Evolutionary conservation across 2,113 vertebrate genomes (phyloP).

Genomic region (Crypturellus undulatus): DNA sequence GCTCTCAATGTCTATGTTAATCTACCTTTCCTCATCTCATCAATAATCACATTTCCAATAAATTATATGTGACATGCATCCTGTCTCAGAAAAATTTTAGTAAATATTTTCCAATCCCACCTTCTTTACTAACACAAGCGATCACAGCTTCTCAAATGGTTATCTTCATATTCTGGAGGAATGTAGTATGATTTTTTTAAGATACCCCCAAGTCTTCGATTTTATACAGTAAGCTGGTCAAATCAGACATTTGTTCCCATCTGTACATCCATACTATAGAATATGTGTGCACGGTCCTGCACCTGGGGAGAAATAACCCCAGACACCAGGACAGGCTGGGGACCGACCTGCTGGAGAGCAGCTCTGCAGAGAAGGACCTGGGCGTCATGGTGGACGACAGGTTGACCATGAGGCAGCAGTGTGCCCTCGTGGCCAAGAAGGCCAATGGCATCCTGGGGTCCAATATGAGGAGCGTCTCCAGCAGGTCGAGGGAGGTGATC

Average conservation of each 20-base stretch:
- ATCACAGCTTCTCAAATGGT: not conserved
- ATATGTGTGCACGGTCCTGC: too few relatives aligned
- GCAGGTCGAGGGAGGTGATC: too few relatives aligned
- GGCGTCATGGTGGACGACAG: too few relatives aligned
- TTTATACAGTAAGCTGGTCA: not conserved
- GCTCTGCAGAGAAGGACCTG: too few relatives aligned
- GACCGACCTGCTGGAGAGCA: too few relatives aligned
- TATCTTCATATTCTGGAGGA: not conserved
- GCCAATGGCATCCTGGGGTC: too few relatives aligned
- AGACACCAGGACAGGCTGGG: too few relatives aligned
- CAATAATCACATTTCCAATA: not conserved
- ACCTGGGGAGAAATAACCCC: too few relatives aligned
- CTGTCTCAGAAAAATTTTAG: not conserved
- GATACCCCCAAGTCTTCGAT: not conserved
- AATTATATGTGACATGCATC: not conserved
- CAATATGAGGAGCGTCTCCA: too few relatives aligned
- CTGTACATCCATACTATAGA: not conserved
- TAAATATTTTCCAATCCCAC: not conserved
- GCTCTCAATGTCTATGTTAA: not conserved
- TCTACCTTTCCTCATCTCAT: not conserved
- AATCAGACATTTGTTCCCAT: not conserved
- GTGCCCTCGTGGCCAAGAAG: too few relatives aligned
- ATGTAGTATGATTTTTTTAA: not conserved
- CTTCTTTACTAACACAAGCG: not conserved
- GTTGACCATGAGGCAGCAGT: too few relatives aligned